A percentile compares a stretch with the other conserved stretches of the same genome.
Evolutionary conservation across 2,888 invertebrate genomes (phyloP).

Genomic region (Thymelicus acteon): DNA sequence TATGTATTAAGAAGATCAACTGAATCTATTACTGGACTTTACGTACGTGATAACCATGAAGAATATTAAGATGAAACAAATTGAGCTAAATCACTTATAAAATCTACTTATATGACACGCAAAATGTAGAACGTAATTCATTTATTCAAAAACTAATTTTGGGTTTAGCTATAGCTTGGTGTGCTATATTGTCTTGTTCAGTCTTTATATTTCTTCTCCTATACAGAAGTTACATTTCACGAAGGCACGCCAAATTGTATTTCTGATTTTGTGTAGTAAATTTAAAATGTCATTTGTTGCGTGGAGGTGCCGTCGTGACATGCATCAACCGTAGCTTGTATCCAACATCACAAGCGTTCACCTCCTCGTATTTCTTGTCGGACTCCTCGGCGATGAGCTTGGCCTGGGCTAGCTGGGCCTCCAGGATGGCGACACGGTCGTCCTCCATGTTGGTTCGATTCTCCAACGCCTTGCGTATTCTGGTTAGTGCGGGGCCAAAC

Average conservation of each 20-base stretch:
- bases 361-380: constrained; percentile 99
- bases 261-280: background rate
- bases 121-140: too few species aligned
- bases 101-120: too few species aligned
- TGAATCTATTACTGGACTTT: constrained; percentile 21
- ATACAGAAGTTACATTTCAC: constrained; percentile 17
- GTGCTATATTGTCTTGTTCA: constrained; percentile 1
- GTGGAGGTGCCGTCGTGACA: constrained; percentile 19
- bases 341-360: constrained; percentile 72
- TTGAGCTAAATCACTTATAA: background rate
- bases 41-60: constrained; percentile 15
- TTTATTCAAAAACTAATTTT: too few species aligned
- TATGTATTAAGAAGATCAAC: constrained; percentile 17
- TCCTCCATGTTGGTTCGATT: constrained; percentile 99
- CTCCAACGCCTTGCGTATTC: constrained; percentile 99
- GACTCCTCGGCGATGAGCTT: constrained; percentile 99
- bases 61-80: constrained; percentile 16
- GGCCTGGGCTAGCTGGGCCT: constrained; percentile 99
- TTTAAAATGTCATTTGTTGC: background rate
- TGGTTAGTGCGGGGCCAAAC: constrained; percentile 86
- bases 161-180: background rate
- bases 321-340: constrained; percentile 33
- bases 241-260: constrained; percentile 2
- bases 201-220: constrained; percentile 11
- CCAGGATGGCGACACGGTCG: constrained; percentile 98